Conservation (phyloP, 2,113 vertebrate genomes). For the Erinaceus europaeus region DNA sequence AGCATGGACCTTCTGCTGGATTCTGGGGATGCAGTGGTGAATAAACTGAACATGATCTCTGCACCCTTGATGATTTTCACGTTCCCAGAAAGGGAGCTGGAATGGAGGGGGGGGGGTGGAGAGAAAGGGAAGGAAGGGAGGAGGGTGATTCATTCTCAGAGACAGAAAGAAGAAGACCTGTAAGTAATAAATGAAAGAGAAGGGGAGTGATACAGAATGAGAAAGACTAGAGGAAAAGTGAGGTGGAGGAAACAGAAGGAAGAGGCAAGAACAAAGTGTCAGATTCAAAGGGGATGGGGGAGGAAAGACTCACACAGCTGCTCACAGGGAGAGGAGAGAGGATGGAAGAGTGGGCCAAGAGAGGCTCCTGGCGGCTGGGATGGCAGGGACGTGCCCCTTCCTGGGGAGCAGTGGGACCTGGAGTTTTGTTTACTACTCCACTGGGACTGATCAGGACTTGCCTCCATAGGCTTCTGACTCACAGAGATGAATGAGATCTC, state of each 20-base stretch:
- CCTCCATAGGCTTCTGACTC: not conserved
- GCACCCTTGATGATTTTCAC: not conserved
- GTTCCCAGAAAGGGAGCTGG: not conserved
- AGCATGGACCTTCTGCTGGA: not conserved
- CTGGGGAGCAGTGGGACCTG: not conserved
- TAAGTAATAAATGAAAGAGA: not conserved
- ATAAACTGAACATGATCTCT: not conserved
- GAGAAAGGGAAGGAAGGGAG: not conserved
- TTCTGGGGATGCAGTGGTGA: not conserved
- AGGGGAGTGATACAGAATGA: not conserved
- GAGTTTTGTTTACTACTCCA: not conserved
- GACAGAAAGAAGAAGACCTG: not conserved
- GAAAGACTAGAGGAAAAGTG: not conserved
- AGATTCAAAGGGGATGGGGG: not conserved
- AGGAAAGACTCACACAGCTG: not conserved
- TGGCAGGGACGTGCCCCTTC: not conserved
- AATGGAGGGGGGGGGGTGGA: too few species aligned
- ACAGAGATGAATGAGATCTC: conserved; percentile 48
- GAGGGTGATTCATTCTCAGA: not conserved
- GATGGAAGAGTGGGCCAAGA: not conserved
- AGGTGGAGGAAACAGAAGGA: not conserved
- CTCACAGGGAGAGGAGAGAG: not conserved
- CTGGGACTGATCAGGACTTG: not conserved
- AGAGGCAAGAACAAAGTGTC: conserved; percentile 15
- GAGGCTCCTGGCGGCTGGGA: not conserved